These are phyloP conservation scores for Panagrolaimus sp. DNA, from an alignment of 1,140 invertebrate genomes.

Conservation along the genomic window DNA sequence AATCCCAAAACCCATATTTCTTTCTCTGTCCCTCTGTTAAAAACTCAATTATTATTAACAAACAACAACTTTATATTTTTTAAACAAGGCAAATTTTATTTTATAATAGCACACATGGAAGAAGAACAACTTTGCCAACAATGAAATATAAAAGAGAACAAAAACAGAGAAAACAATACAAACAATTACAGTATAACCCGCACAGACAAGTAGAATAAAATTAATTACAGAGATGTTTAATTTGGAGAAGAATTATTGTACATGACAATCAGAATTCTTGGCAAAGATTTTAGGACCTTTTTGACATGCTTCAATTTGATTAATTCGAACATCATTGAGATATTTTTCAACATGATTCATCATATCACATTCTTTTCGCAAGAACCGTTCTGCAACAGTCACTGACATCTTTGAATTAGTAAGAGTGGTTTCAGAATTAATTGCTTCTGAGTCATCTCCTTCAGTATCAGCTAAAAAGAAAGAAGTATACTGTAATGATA, in stretches of 20 bases:
- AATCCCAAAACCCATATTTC: too few relatives aligned
- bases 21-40: too few relatives aligned
- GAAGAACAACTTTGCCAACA: too few relatives aligned
- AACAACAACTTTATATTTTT: too few relatives aligned
- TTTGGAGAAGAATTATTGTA: too few relatives aligned
- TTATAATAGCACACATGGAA: too few relatives aligned
- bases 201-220: not conserved
- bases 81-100: too few relatives aligned
- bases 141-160: not conserved
- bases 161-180: not conserved
- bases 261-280: too few relatives aligned
- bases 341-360: not conserved
- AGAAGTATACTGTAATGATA: not conserved
- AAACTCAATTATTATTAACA: too few relatives aligned
- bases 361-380: not conserved
- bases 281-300: not conserved
- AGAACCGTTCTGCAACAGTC: not conserved
- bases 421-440: not conserved
- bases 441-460: conserved; percentile 3
- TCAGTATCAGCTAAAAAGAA: conserved; percentile 5
- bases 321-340: not conserved
- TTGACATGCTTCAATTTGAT: not conserved
- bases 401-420: not conserved
- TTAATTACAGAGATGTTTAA: too few relatives aligned
- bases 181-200: not conserved